Evolutionary conservation across 2,888 invertebrate genomes (phyloP), one percentile per base, ranked within the genome.

Genomic region (Drosophila anomalipes): DNA sequence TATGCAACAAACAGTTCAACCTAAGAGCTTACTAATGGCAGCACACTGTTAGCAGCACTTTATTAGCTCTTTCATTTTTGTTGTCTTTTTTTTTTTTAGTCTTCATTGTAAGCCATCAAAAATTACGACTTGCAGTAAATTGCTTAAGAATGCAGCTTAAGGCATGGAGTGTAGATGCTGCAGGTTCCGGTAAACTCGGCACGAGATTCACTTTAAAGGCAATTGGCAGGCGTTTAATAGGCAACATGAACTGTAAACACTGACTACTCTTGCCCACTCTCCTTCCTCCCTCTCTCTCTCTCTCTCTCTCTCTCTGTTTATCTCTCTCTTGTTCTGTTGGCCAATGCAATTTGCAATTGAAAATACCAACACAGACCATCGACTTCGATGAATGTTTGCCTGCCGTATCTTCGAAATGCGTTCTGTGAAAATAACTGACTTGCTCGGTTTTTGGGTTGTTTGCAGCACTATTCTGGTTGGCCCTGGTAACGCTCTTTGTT

Each of bases 41-140:
- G 62, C 54, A 64, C 66, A 65, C 66, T 74, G 77, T 78, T 83
- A 75, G 53, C 51, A 61, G 57, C 47, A 47, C 32, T 51, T 54
- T 62, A 49, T 49, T 16, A 22, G 16, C 26, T 16, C 16, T 26
- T 26, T 47, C 9, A 16, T 26, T 16, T 47, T 16, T 2, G 7
- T 1, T 22, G 22, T 22, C 5, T 30, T 1, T 35, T 35, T 32
- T 14, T 32, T 7, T 6, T 4, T 9, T 16, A 7, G 16, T 16
- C 33, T 56, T 41, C 41, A 26, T 28, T 61, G 37, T 33, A 60
- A 71, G 71, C 84, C 60, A 74, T 83, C 69, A 81, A 70, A 86
- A 84, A 86, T 76, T 81, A 84, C 89, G 83, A 74, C 67, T 54
- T 16, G 30, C 53, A 33, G 49, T 53, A 59, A 64, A 64, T 44